These are phyloP conservation scores for Platanista minor DNA, from an alignment of 2,113 vertebrate species.

Conservation along the genomic window DNA sequence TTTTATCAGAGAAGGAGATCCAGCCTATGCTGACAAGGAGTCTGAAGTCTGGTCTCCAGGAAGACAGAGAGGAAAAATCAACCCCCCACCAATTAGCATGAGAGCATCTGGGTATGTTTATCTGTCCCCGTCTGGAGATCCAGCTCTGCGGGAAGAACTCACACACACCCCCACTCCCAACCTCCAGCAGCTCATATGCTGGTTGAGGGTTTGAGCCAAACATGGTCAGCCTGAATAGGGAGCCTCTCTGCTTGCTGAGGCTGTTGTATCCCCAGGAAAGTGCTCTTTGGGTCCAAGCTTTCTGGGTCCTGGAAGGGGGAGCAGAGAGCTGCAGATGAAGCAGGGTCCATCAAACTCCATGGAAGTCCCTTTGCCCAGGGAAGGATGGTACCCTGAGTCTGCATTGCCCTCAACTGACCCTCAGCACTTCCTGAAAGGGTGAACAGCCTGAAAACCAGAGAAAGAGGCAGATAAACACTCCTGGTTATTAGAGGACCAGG, in stretches of 20 bases:
- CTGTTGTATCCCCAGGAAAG: background rate
- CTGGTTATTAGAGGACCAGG: background rate
- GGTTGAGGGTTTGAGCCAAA: background rate
- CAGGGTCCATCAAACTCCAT: too few relatives aligned
- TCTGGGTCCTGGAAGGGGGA: background rate
- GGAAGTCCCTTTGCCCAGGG: background rate
- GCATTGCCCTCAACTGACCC: background rate
- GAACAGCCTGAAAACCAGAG: background rate
- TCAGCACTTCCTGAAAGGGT: background rate
- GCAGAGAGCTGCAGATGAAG: background rate
- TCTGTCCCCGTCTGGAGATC: background rate
- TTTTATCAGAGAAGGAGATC: background rate
- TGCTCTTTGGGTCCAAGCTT: background rate
- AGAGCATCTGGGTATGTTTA: background rate
- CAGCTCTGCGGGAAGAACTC: background rate
- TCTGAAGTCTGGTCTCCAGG: background rate
- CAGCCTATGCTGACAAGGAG: background rate
- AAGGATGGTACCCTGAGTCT: too few relatives aligned
- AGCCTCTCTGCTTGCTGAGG: background rate
- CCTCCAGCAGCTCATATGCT: background rate
- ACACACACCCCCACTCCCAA: background rate
- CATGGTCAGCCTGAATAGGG: fast-evolving
- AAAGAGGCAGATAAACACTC: background rate
- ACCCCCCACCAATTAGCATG: background rate
- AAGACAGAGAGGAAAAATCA: background rate